Base-by-base conservation (phyloP, 1,140 invertebrate genomes). In the Leptinotarsa lineolata region DNA sequence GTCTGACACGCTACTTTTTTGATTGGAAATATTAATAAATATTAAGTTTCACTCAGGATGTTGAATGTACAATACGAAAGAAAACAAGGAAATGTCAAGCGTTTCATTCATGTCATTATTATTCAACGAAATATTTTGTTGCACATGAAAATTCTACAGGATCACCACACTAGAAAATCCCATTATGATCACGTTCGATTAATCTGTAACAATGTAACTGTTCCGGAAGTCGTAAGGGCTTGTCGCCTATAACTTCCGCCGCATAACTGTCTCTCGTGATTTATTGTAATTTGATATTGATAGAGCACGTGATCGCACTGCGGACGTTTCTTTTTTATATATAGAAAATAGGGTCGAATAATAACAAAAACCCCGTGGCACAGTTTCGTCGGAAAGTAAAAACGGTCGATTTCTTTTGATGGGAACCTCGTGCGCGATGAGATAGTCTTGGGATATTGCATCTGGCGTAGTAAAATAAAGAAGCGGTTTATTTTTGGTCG, bases 201-300 rank as follows among this genome's bases (percentile, higher is more conserved):
- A 54, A 54, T 54, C 48, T 54, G 48, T 54, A 54, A 54, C 16
- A 54, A 54, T 54, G 48, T 18, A n/a, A 13, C 15, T 30, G 39
- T 18, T 11, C 22, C 24, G 64, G 64, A 66, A 66, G 64, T 44
- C n/a, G 39, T n/a, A 66, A 66, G 64, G 64, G 64, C 39, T 39
- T 44, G 18, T 64, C 39, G n/a, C 64, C 64, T 44, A 18, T 16
- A 66, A 44, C 64, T 66, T 66, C 64, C 64, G 64, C n/a, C n/a
- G 64, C 30, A 22, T 66, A 66, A 18, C 30, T 39, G 64, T 66
- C 22, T 66, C 15, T 16, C 39, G 22, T 66, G 64, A 66, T 66
- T 66, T 66, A 66, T 20, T 18, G 64, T 66, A 66, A 66, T 46
- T 66, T 66, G 64, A 66, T 66, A 66, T 39, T 16, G 15, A 39